Conservation (phyloP, 2,113 vertebrate genomes). For the Oxygymnocypris stewartii region DNA sequence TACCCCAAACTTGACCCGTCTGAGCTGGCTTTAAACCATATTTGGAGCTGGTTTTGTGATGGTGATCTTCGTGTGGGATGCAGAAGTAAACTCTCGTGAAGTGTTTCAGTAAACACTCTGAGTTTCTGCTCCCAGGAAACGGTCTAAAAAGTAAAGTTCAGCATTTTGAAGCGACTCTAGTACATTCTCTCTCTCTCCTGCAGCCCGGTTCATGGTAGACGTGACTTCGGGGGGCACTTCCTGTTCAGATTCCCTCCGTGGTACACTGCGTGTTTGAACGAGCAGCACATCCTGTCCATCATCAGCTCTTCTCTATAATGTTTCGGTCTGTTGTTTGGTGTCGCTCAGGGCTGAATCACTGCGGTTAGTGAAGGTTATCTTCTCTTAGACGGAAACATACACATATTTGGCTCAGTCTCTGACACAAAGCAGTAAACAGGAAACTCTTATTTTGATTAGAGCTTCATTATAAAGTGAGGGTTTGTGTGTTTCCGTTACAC, state of each 20-base stretch:
- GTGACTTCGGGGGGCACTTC: conserved; percentile 25
- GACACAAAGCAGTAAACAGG: conserved; percentile 52
- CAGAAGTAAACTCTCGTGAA: background rate
- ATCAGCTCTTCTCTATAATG: background rate
- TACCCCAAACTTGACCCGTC: background rate
- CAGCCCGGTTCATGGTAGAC: background rate
- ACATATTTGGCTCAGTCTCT: conserved; percentile 46
- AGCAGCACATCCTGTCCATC: background rate
- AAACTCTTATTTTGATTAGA: conserved; percentile 55
- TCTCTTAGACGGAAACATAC: conserved; percentile 32
- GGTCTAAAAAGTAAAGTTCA: background rate
- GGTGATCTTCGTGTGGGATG: background rate
- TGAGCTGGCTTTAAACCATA: background rate
- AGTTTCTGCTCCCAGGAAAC: background rate
- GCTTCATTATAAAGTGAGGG: conserved; percentile 2
- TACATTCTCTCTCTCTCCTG: background rate
- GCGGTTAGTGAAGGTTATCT: conserved; percentile 19
- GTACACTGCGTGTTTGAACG: background rate
- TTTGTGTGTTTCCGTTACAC: background rate
- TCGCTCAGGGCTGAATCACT: conserved; percentile 9
- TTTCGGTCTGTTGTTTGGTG: background rate
- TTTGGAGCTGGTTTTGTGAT: background rate
- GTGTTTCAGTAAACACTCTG: background rate
- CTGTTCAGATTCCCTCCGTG: background rate
- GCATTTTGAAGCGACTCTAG: background rate